Percentiles rank a stretch among this genome's conserved stretches.
Conservation (phyloP, 2,113 vertebrate species). For the Zonotrichia leucophrys region DNA sequence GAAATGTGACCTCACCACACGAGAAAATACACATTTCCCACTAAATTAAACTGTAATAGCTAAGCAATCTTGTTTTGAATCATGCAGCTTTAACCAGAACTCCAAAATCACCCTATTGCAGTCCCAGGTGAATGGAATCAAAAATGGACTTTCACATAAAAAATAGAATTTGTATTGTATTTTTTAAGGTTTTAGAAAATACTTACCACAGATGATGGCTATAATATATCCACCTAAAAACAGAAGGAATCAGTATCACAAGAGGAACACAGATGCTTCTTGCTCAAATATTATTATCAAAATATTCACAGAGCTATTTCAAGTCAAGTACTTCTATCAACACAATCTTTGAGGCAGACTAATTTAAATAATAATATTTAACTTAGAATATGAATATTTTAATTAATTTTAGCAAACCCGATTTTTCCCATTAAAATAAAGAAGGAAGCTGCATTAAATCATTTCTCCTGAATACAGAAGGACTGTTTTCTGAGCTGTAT, state of each 20-base stretch:
- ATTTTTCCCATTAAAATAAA: not conserved
- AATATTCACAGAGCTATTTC: not conserved
- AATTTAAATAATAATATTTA: not conserved
- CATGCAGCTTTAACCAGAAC: not conserved
- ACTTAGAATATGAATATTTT: not conserved
- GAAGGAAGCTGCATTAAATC: not conserved
- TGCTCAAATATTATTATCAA: not conserved
- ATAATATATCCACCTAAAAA: constrained; percentile 25
- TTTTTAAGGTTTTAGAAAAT: not conserved
- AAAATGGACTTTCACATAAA: not conserved
- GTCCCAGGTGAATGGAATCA: not conserved
- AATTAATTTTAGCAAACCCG: not conserved
- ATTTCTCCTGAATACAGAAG: not conserved
- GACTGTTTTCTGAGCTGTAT: fast-evolving
- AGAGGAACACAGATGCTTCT: not conserved
- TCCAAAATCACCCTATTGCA: not conserved
- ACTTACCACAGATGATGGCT: constrained; percentile 46
- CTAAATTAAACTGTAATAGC: not conserved
- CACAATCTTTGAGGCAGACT: not conserved
- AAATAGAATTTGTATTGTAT: fast-evolving
- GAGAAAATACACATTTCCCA: not conserved
- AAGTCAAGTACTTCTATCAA: not conserved
- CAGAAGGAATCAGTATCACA: not conserved
- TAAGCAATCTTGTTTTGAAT: not conserved
- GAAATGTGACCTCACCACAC: not conserved